These are phyloP conservation scores for Cosmia pyralina DNA, from an alignment of 2,888 invertebrate species.

Conservation along the genomic window DNA sequence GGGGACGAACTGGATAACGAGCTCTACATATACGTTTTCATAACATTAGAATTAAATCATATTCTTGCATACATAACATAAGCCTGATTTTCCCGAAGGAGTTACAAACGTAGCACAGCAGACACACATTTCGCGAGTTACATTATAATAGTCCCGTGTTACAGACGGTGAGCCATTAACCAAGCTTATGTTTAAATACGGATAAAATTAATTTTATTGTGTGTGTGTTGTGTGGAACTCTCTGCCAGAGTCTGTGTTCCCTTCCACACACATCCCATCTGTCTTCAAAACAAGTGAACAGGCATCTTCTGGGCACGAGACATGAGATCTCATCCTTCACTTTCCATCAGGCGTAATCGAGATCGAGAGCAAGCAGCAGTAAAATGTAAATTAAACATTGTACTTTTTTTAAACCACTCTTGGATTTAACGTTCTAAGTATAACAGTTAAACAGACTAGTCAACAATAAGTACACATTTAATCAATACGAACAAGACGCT, in stretches of 20 bases:
- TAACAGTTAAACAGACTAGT: not conserved
- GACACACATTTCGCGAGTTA: not conserved
- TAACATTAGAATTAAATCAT: not conserved
- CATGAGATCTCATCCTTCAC: too few relatives aligned
- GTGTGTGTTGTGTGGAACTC: too few relatives aligned
- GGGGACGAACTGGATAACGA: not conserved
- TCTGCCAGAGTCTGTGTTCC: too few relatives aligned
- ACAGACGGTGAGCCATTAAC: not conserved
- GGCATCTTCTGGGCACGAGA: too few relatives aligned
- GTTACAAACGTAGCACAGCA: not conserved
- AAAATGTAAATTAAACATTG: too few relatives aligned
- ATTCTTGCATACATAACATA: not conserved
- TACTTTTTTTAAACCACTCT: not conserved
- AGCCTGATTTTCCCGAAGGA: too few relatives aligned
- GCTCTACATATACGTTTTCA: not conserved
- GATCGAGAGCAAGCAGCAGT: too few relatives aligned
- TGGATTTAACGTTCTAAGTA: too few relatives aligned
- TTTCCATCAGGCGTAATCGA: too few relatives aligned
- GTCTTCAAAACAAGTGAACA: too few relatives aligned
- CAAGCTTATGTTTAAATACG: not conserved
- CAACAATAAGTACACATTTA: slow-evolving; percentile 7
- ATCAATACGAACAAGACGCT: slow-evolving; percentile 18
- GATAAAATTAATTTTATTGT: not conserved
- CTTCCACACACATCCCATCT: too few relatives aligned
- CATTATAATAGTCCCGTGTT: not conserved